Evolutionary conservation across 1,140 invertebrate species (phyloP), one percentile per base, ranked within the genome.

Genomic region (Drosophila prosaltans): DNA sequence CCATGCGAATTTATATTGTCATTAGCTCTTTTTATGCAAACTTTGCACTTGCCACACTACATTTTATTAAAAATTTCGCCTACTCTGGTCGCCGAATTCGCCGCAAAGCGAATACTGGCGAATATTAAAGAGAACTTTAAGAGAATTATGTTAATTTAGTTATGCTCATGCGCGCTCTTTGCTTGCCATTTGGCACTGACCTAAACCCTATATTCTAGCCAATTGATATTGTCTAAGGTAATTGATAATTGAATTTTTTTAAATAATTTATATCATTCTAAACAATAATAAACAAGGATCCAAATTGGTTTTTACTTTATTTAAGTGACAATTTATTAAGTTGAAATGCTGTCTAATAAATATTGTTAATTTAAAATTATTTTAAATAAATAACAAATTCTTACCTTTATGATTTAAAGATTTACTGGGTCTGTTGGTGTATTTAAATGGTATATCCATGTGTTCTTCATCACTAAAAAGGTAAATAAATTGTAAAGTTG

Each of bases 1-100:
- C 54, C 73, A 74, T 54, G 67, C 67, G 73, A 80, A 89, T 88
- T 88, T 88, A 88, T 88, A 88, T 88, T 80, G 83, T 89, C 83
- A 88, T 88, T 88, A 88, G 84, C 73, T 80, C 76, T 80, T 88
- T 86, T 88, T 78, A 69, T 74, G 77, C 71, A 55, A 80, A 77
- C 67, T 78, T 61, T 66, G 66, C n/a, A 64, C 62, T 70, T 60
- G 71, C 71, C 26, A 69, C 26, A 69, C 68, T 78, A 72, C 72
- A 83, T 83, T 88, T 80, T 65, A 83, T 83, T 86, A 80, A 80
- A 89, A 74, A 83, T 71, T 51, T 16, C 40, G 62, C 74, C 68
- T 78, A n/a, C 63, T 54, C 63, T 54, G 45, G 62, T 62, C 63
- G 16, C 3, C 24, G 6, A 89, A 89, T 83, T 88, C 83, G 83